Evolutionary conservation across 2,113 vertebrate species (phyloP), one percentile per base, ranked within the genome.

Genomic region (Psephotus haematonotus): DNA sequence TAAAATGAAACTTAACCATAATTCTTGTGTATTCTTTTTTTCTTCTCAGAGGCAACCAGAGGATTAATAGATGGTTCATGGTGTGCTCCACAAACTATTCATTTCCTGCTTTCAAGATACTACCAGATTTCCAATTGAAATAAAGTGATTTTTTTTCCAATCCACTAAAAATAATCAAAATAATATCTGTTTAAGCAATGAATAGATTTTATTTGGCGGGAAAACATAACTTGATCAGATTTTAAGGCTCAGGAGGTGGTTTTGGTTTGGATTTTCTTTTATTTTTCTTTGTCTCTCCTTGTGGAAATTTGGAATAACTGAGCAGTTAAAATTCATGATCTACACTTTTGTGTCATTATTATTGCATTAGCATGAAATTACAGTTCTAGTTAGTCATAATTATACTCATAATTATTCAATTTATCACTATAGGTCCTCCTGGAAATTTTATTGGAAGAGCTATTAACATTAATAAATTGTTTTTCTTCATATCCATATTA

Each of bases 401-500:
- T 98, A 98, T 95, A 84, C 97, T 97, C 97, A 97, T 98, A 98
- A 98, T 98, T 98, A 98, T 98, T 98, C 98, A 97, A 98, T 98
- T 98, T 98, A 98, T 98, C 98, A 98, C 97, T 93, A 97, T 93
- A 97, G 98, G 97, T 97, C 98, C 98, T 98, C 97, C 96, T 97
- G 98, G 97, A 98, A 98, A 97, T 97, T 98, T 98, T 98, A 98
- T 97, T 97, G 98, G 97, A 97, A 94, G 95, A 97, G 97, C 98
- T 98, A 98, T 98, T 98, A 98, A 94, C 97, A 98, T 98, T 98
- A 98, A 98, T 98, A 98, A 98, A 98, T 98, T 98, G 98, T 98
- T 98, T 98, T 98, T 97, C 98, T 98, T 98, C 98, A 97, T 97
- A 97, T 97, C 83, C 93, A 29, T 92, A 92, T 98, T 98, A 98